Conservation (phyloP, 2,113 vertebrate genomes). For the Rattus norvegicus region GRCr8 NC_086021.1:42650001-42650500, state of each 20-base stretch:
- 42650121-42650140: not conserved
- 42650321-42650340: not conserved
- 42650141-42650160: not conserved
- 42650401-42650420: not conserved
- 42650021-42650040: not conserved
- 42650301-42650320: not conserved
- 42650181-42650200: not conserved
- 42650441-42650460: not conserved
- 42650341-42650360: not conserved
- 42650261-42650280: not conserved
- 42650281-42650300: not conserved
- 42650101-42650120: not conserved
- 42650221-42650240: not conserved
- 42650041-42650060: not conserved
- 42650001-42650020: not conserved
- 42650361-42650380: not conserved
- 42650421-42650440: not conserved
- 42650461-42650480: not conserved
- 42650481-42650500: not conserved
- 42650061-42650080: not conserved
- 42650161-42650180: not conserved
- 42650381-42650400: not conserved
- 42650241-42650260: not conserved
- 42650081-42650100: not conserved
- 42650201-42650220: not conserved